Evolutionary conservation across 1,140 invertebrate species (phyloP).

Genomic region (Protaetia brevitarsis): DNA sequence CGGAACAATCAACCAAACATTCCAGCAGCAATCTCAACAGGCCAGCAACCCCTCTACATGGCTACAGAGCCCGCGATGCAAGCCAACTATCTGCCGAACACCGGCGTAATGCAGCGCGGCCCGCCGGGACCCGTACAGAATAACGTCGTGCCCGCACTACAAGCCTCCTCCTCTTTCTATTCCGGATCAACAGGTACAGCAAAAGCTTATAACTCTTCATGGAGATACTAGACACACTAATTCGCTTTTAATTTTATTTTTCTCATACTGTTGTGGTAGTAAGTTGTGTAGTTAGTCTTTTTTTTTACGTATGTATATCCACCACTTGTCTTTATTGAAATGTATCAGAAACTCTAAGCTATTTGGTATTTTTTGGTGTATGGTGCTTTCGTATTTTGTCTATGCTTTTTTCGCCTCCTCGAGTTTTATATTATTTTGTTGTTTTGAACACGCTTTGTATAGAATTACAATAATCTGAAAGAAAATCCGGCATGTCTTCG

Average conservation of each 20-base stretch:
- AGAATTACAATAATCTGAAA: too few relatives aligned
- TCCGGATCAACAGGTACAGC: slow-evolving; percentile 46
- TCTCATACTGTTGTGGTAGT: slow-evolving; percentile 11
- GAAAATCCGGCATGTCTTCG: too few relatives aligned
- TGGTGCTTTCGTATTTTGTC: background rate
- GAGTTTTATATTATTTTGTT: background rate
- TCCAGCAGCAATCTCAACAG: slow-evolving; percentile 48
- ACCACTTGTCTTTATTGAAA: background rate
- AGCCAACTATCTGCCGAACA: slow-evolving; percentile 44
- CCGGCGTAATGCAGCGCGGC: slow-evolving; percentile 46
- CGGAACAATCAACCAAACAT: slow-evolving; percentile 46
- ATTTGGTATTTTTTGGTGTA: background rate
- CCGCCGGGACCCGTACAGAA: slow-evolving; percentile 44
- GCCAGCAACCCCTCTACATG: slow-evolving; percentile 45
- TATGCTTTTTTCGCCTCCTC: slow-evolving; percentile 8
- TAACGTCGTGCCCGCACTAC: slow-evolving; percentile 44
- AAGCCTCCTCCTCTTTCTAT: slow-evolving; percentile 48
- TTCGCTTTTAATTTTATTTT: slow-evolving; percentile 30
- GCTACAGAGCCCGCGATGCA: slow-evolving; percentile 44
- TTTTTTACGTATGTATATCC: slow-evolving; percentile 17
- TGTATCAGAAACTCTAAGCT: background rate
- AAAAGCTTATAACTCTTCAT: slow-evolving; percentile 37
- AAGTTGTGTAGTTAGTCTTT: slow-evolving; percentile 22
- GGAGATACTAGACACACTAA: slow-evolving; percentile 36
- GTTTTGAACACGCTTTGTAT: too few relatives aligned